Conservation (phyloP, 1,140 invertebrate genomes). For the Euura lappo region DNA sequence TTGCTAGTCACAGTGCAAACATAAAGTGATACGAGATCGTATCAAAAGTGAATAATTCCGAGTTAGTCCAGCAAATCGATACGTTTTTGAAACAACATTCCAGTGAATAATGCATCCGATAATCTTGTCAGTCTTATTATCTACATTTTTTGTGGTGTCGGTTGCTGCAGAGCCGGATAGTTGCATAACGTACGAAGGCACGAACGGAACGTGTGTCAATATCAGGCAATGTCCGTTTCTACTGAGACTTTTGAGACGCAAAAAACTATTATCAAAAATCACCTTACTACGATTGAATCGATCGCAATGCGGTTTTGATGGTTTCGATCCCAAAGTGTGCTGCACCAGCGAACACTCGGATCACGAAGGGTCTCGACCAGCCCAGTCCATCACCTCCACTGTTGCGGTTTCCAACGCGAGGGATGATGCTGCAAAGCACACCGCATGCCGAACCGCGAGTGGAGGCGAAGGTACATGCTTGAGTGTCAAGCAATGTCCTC, state of each 20-base stretch:
- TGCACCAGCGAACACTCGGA: constrained; percentile 28
- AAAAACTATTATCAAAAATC: constrained; percentile 38
- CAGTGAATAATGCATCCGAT: neutral
- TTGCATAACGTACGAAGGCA: neutral
- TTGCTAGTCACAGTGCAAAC: too few species aligned
- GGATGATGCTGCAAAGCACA: neutral
- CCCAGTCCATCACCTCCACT: neutral
- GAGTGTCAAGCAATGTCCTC: neutral
- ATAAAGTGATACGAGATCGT: too few species aligned
- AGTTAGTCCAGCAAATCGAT: too few species aligned
- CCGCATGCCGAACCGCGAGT: neutral
- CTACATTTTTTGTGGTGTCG: neutral
- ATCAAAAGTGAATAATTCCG: too few species aligned
- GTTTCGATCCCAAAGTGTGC: constrained; percentile 55
- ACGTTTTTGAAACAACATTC: too few species aligned
- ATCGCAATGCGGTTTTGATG: constrained; percentile 56
- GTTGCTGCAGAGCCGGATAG: neutral
- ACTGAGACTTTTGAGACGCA: constrained; percentile 16
- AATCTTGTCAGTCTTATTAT: neutral
- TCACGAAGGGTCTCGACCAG: neutral
- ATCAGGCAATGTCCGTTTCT: constrained; percentile 23
- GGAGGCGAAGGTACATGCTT: neutral
- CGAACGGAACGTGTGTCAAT: constrained; percentile 21
- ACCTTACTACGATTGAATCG: constrained; percentile 36
- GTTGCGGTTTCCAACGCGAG: neutral